Conservation (phyloP, 2,797 vertebrate genomes). For the Molothrus aeneus region DNA sequence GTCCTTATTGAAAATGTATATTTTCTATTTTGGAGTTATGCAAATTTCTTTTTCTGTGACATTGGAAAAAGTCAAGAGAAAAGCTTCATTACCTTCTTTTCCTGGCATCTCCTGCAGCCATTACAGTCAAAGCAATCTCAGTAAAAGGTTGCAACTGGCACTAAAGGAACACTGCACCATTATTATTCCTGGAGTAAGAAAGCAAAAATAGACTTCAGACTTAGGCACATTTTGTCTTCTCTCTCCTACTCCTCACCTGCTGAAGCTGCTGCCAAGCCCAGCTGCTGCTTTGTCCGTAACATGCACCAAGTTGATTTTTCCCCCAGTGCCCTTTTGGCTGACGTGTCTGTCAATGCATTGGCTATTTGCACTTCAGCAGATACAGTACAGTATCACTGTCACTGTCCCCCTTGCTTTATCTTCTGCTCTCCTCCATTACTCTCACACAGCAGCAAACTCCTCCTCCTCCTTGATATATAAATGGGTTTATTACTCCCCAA, state of each 20-base stretch:
- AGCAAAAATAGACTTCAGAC: conserved; percentile 13
- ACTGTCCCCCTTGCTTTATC: not conserved
- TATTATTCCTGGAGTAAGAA: conserved; percentile 44
- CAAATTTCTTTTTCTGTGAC: conserved; percentile 26
- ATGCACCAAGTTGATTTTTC: not conserved
- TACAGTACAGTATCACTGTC: not conserved
- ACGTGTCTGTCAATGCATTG: not conserved
- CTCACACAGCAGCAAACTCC: not conserved
- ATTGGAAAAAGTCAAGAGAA: conserved; percentile 33
- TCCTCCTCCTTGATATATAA: not conserved
- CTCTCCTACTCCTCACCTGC: not conserved
- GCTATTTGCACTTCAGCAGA: not conserved
- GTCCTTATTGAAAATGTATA: not conserved
- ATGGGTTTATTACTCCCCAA: not conserved
- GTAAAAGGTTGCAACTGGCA: conserved; percentile 58
- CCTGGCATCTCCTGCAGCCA: conserved; percentile 20
- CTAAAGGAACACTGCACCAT: not conserved
- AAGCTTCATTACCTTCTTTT: conserved; percentile 26
- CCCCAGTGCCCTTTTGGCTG: not conserved
- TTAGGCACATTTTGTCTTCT: conserved; percentile 13
- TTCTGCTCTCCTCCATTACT: not conserved
- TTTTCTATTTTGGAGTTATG: not conserved
- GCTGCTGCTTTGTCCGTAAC: not conserved
- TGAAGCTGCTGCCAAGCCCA: not conserved
- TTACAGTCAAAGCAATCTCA: conserved; percentile 58